Conservation (phyloP, 2,113 vertebrate genomes). For the Lipotes vexillifer region DNA sequence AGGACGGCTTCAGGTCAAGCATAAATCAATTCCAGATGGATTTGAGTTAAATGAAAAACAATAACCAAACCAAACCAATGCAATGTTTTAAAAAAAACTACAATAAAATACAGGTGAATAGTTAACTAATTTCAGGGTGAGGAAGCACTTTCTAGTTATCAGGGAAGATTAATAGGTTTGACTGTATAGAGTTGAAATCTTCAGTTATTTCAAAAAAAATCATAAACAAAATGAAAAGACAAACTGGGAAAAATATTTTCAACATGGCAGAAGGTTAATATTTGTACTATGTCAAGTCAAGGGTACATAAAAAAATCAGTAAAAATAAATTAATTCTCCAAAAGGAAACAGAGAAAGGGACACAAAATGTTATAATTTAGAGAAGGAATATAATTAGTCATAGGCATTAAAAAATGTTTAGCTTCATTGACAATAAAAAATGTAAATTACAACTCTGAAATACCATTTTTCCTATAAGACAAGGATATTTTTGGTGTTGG, state of each 20-base stretch:
- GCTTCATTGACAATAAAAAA: neutral
- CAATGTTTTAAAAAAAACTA: neutral
- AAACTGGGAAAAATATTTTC: conserved; percentile 31
- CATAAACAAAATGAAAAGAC: conserved; percentile 27
- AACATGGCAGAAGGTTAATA: neutral
- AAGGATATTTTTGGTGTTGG: neutral
- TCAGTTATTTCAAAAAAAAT: neutral
- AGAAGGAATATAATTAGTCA: neutral
- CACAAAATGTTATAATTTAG: neutral
- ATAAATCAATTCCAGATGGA: neutral
- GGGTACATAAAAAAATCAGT: neutral
- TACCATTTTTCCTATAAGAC: neutral
- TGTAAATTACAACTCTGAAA: neutral
- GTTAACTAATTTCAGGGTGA: conserved; percentile 10
- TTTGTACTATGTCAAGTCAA: conserved; percentile 29
- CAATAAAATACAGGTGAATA: neutral
- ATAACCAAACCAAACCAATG: neutral
- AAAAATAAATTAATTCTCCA: conserved; percentile 23
- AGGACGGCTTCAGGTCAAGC: neutral
- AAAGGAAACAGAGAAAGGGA: conserved; percentile 38
- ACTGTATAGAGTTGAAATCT: neutral
- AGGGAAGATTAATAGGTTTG: neutral
- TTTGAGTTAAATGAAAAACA: conserved; percentile 26
- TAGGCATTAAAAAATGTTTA: conserved; percentile 13
- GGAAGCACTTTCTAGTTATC: neutral